Evolutionary conservation across 2,113 vertebrate genomes (phyloP).

Genomic region (Dasyornis broadbenti): DNA sequence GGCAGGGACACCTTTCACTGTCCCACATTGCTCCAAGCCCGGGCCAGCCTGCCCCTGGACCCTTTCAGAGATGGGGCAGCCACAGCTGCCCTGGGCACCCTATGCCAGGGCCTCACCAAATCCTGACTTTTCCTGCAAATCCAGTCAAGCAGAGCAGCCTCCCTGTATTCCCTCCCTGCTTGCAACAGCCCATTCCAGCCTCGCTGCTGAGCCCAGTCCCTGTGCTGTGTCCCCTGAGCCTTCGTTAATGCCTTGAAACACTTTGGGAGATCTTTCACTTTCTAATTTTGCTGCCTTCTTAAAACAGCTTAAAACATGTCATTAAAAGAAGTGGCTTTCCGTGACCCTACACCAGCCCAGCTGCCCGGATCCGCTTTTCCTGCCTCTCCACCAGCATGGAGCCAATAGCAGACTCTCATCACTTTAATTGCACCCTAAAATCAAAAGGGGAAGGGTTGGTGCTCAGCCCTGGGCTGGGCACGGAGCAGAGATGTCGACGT

Average conservation of each 20-base stretch:
- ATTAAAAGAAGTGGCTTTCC: neutral
- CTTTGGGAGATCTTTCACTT: neutral
- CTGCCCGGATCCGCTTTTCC: neutral
- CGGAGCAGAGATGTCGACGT: neutral
- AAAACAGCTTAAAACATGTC: neutral
- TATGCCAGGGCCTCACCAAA: neutral
- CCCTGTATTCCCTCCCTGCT: fast-evolving
- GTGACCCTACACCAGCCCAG: neutral
- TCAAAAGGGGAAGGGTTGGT: neutral
- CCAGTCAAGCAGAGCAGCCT: neutral
- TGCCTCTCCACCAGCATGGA: neutral
- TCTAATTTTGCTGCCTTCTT: neutral
- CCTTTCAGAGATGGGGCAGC: neutral
- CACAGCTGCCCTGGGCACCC: neutral
- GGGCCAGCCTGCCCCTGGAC: neutral
- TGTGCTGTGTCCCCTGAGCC: neutral
- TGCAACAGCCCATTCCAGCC: neutral
- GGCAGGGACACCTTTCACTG: neutral
- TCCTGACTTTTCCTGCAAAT: neutral
- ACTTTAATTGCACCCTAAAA: neutral
- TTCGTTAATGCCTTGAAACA: neutral
- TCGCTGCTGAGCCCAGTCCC: neutral
- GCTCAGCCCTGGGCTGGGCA: fast-evolving
- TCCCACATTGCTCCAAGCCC: neutral
- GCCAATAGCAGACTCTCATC: neutral